Percentiles rank a stretch among this genome's conserved stretches.
These are phyloP conservation scores for Perithous albicinctus DNA, from an alignment of 2,888 invertebrate species.

Conservation along the genomic window DNA sequence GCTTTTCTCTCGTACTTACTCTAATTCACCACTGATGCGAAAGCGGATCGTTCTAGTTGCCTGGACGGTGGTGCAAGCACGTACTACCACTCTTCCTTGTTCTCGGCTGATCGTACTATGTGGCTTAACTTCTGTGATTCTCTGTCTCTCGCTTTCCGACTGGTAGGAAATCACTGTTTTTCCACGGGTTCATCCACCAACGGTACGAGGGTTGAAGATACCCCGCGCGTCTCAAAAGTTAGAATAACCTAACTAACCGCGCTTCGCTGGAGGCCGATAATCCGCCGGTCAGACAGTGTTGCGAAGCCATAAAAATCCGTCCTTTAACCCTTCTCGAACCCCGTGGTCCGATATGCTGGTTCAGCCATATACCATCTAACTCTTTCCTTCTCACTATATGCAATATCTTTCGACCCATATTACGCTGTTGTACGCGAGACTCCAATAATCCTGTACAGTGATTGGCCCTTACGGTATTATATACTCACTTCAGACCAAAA, in stretches of 20 bases:
- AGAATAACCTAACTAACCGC: constrained; percentile 76
- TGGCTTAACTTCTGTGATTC: not conserved
- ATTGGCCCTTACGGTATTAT: not conserved
- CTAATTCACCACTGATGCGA: constrained; percentile 42
- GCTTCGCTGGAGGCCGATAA: constrained; percentile 81
- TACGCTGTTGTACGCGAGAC: not conserved
- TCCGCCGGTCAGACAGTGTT: constrained; percentile 83
- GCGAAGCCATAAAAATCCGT: constrained; percentile 82
- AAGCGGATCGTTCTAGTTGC: constrained; percentile 54
- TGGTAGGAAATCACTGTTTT: constrained; percentile 36
- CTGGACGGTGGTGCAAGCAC: constrained; percentile 11
- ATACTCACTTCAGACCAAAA: too few relatives aligned
- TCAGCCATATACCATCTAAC: constrained; percentile 7
- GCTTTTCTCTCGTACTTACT: not conserved
- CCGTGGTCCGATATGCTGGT: constrained; percentile 45
- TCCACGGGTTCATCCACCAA: constrained; percentile 60
- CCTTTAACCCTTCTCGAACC: constrained; percentile 72
- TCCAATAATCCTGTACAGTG: not conserved
- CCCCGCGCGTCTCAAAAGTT: constrained; percentile 70
- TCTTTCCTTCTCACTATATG: constrained; percentile 10
- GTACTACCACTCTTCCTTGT: constrained; percentile 26
- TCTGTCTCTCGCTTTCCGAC: not conserved
- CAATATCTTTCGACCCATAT: constrained; percentile 21
- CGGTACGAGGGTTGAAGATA: constrained; percentile 54
- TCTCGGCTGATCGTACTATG: constrained; percentile 6